Evolutionary conservation across 2,888 invertebrate genomes (phyloP).

Genomic region (Oscheius sp.): DNA sequence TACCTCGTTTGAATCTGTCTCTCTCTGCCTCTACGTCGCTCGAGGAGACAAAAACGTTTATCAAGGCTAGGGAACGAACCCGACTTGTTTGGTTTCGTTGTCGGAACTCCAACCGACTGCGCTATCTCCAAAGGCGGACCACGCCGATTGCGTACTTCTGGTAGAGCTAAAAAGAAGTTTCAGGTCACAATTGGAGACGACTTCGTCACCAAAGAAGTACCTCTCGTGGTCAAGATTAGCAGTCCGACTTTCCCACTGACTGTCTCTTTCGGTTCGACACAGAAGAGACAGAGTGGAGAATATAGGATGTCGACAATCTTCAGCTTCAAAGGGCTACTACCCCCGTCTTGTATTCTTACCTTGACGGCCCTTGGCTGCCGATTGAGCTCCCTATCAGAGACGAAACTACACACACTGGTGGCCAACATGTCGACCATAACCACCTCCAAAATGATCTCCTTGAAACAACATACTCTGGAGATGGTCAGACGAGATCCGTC

Average conservation of each 20-base stretch:
- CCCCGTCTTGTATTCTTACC: constrained; percentile 44
- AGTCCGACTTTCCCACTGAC: constrained; percentile 32
- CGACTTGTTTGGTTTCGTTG: no score
- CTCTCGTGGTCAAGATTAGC: constrained; percentile 37
- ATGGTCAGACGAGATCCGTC: constrained; percentile 14
- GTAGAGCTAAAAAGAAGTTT: background rate
- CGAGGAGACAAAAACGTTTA: no score
- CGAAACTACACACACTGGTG: constrained; percentile 25
- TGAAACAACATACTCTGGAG: constrained; percentile 22
- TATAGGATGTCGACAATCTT: constrained; percentile 43
- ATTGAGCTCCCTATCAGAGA: constrained; percentile 52
- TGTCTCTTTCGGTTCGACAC: constrained; percentile 39
- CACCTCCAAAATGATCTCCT: constrained; percentile 6
- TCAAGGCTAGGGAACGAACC: no score
- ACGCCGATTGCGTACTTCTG: background rate
- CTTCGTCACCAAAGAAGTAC: constrained; percentile 17
- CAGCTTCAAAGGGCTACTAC: constrained; percentile 49
- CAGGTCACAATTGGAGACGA: constrained; percentile 23
- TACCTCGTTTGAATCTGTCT: no score
- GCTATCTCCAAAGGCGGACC: no score
- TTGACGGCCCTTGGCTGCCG: constrained; percentile 54
- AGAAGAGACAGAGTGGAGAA: constrained; percentile 28
- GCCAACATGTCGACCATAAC: constrained; percentile 26
- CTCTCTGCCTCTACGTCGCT: no score
- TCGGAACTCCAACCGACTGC: no score